Conservation (phyloP, 2,113 vertebrate genomes). For the Aleadryas rufinucha region DNA sequence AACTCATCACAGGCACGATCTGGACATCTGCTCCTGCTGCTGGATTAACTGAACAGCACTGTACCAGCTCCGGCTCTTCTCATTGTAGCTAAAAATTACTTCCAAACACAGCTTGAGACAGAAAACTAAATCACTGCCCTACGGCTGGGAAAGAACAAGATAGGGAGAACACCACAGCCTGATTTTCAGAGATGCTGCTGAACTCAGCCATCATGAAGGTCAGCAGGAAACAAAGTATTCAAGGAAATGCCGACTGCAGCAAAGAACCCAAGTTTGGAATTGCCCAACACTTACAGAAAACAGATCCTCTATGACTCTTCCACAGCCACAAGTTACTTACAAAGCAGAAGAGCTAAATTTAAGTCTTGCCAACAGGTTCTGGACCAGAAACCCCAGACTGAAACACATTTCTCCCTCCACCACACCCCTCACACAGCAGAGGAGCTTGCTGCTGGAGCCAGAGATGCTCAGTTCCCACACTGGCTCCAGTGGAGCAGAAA, state of each 20-base stretch:
- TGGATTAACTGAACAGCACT: background rate
- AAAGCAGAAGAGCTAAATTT: background rate
- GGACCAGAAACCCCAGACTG: background rate
- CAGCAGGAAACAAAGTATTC: background rate
- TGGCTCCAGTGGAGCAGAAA: slow-evolving; percentile 10
- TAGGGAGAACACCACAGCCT: background rate
- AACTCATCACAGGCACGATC: background rate
- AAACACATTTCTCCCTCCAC: background rate
- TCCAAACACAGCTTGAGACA: slow-evolving; percentile 12
- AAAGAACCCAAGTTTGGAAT: background rate
- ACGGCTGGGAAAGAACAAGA: background rate
- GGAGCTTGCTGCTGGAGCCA: background rate
- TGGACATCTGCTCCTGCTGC: background rate
- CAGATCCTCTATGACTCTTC: background rate
- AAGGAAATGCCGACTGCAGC: background rate
- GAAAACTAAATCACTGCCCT: slow-evolving; percentile 3
- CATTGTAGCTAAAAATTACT: background rate
- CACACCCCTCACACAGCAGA: background rate
- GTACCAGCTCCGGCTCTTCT: background rate
- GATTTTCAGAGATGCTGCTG: background rate
- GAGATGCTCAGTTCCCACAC: background rate
- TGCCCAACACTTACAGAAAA: background rate
- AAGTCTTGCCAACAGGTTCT: background rate
- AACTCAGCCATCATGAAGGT: background rate
- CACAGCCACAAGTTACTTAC: background rate